A percentile compares a stretch with the other conserved stretches of the same genome.
phyloP scores from a whole-genome alignment of 1,140 invertebrate species.

The Brachionus calyciflorus region DNA sequence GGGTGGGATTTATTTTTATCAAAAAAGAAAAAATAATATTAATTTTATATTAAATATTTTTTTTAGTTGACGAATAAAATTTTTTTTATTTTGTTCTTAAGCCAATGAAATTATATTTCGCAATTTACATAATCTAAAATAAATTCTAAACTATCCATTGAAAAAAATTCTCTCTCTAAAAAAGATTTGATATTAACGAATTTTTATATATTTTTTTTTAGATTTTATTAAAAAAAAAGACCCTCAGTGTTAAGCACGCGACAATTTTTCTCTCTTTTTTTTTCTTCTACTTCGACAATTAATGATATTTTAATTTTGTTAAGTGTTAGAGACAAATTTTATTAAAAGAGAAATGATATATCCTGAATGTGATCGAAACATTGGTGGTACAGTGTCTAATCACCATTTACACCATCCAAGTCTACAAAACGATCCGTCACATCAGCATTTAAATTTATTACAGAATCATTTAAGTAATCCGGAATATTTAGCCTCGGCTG shows the following conservation, averaged over 20 bases:
- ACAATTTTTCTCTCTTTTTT: too few species aligned
- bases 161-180: not conserved
- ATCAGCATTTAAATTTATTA: constrained; percentile 19
- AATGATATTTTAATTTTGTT: not conserved
- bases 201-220: not conserved
- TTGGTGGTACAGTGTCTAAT: not conserved
- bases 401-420: constrained; percentile 9
- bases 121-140: constrained; percentile 32
- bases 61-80: too few species aligned
- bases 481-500: constrained; percentile 18
- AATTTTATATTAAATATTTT: not conserved
- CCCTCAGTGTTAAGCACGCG: too few species aligned
- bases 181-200: not conserved
- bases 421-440: not conserved
- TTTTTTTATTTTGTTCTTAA: not conserved
- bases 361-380: constrained; percentile 30
- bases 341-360: constrained; percentile 25
- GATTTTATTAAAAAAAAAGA: not conserved
- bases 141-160: constrained; percentile 21
- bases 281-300: too few species aligned
- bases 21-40: not conserved
- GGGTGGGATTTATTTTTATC: not conserved
- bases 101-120: not conserved
- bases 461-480: constrained; percentile 17
- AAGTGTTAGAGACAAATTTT: not conserved